phyloP scores from a whole-genome alignment of 2,797 vertebrate genomes.

The Lateolabrax maculatus region DNA sequence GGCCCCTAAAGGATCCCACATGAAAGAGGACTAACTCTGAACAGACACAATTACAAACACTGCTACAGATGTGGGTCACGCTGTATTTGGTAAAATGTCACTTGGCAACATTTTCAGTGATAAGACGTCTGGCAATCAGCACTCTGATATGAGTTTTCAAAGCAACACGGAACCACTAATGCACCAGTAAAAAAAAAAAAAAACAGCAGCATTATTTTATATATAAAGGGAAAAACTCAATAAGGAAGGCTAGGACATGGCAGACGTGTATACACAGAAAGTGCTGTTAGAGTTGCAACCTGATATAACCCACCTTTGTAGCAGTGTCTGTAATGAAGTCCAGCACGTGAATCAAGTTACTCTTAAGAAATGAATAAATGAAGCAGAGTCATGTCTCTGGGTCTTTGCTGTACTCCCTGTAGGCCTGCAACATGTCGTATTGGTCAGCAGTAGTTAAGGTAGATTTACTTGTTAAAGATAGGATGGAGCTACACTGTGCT shows the following conservation, averaged over 20 bases:
- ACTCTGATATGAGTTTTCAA: not conserved
- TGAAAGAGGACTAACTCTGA: not conserved
- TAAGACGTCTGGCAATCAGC: not conserved
- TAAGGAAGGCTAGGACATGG: not conserved
- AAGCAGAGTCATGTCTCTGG: not conserved
- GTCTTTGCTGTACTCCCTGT: not conserved
- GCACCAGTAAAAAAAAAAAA: not conserved
- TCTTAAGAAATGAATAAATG: slow-evolving; percentile 30
- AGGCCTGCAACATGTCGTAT: not conserved
- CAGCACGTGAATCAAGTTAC: slow-evolving; percentile 38
- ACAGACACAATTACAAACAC: not conserved
- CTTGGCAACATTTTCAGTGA: not conserved
- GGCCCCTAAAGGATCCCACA: not conserved
- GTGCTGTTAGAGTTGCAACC: not conserved
- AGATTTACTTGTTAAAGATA: slow-evolving; percentile 5
- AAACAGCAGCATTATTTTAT: not conserved
- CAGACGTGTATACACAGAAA: not conserved
- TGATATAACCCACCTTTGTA: not conserved
- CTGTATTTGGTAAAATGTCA: not conserved
- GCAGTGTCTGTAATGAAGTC: slow-evolving; percentile 5
- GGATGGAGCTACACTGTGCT: slow-evolving; percentile 7
- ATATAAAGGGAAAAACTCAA: not conserved
- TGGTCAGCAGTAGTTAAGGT: not conserved
- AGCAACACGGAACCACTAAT: not conserved
- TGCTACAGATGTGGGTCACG: not conserved